These are phyloP conservation scores for Spinus pinus DNA, from an alignment of 2,797 vertebrate genomes.

Conservation along the genomic window DNA sequence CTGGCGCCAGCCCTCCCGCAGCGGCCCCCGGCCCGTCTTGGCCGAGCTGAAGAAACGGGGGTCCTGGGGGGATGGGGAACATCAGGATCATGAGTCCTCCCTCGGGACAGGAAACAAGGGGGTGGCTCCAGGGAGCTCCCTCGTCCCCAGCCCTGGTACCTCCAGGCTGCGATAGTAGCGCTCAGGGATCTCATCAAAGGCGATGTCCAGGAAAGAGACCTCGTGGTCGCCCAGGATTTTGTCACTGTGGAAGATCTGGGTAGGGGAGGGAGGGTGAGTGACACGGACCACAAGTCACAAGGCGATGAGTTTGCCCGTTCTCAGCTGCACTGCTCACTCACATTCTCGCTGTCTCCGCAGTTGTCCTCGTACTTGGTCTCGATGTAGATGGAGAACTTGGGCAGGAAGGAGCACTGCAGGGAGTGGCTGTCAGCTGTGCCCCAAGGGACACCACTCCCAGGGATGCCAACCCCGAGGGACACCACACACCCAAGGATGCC, in stretches of 20 bases:
- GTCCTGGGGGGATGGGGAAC: conserved; percentile 65
- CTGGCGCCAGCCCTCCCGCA: conserved; percentile 82
- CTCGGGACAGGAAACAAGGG: not conserved
- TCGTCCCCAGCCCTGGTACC: not conserved
- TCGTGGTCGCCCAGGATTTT: conserved; percentile 69
- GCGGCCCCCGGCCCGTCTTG: conserved; percentile 80
- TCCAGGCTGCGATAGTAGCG: conserved; percentile 75
- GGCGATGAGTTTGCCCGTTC: not conserved
- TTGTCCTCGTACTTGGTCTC: conserved; percentile 81
- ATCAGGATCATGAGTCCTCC: not conserved
- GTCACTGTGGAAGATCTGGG: conserved; percentile 69
- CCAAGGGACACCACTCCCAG: rapidly evolving
- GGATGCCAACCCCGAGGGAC: not conserved
- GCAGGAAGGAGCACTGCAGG: conserved; percentile 78
- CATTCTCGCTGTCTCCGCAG: conserved; percentile 71
- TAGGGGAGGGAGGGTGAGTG: not conserved
- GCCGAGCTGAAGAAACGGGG: conserved; percentile 79
- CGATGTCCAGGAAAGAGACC: conserved; percentile 74
- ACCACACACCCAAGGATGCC: not conserved
- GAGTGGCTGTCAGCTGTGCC: not conserved
- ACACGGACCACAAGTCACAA: rapidly evolving
- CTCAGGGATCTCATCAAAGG: conserved; percentile 76
- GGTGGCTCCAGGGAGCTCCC: not conserved
- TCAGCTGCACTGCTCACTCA: conserved; percentile 6
- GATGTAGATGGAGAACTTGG: conserved; percentile 80